These are phyloP conservation scores for Thripadectes ignobilis DNA, from an alignment of 2,797 vertebrate species.

Conservation along the genomic window DNA sequence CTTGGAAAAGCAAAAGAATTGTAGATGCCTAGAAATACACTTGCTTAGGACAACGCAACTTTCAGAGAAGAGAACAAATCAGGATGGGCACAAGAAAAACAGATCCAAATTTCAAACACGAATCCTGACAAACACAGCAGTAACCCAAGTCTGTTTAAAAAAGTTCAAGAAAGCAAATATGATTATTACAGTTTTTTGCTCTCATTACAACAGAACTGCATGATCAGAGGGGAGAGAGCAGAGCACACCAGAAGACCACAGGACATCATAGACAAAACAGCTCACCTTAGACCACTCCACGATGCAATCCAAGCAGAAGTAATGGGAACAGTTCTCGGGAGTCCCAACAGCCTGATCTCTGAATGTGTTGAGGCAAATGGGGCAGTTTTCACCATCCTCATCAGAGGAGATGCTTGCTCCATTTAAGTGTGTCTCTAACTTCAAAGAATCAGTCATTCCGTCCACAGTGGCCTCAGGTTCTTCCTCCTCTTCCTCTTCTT, in stretches of 20 bases:
- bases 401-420: slow-evolving; percentile 80
- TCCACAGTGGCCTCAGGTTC: slow-evolving; percentile 51
- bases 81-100: neutral
- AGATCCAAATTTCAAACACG: neutral
- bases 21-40: neutral
- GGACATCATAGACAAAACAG: slow-evolving; percentile 29
- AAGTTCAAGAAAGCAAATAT: neutral
- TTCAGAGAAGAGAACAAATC: neutral
- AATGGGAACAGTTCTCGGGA: slow-evolving; percentile 93
- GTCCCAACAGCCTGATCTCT: slow-evolving; percentile 92
- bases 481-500: slow-evolving; percentile 66
- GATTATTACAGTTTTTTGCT: neutral
- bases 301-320: slow-evolving; percentile 97
- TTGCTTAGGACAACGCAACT: neutral
- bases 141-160: neutral
- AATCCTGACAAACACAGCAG: neutral
- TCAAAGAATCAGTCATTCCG: neutral
- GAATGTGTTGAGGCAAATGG: slow-evolving; percentile 95
- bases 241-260: slow-evolving; percentile 36
- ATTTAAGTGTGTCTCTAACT: neutral
- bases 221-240: neutral
- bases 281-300: slow-evolving; percentile 95
- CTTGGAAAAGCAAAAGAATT: neutral
- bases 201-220: neutral
- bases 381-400: slow-evolving; percentile 91